A percentile compares a stretch with the other conserved stretches of the same genome.
These are phyloP conservation scores for Macrobrachium nipponense DNA, from an alignment of 1,140 invertebrate genomes.

Conservation along the genomic window DNA sequence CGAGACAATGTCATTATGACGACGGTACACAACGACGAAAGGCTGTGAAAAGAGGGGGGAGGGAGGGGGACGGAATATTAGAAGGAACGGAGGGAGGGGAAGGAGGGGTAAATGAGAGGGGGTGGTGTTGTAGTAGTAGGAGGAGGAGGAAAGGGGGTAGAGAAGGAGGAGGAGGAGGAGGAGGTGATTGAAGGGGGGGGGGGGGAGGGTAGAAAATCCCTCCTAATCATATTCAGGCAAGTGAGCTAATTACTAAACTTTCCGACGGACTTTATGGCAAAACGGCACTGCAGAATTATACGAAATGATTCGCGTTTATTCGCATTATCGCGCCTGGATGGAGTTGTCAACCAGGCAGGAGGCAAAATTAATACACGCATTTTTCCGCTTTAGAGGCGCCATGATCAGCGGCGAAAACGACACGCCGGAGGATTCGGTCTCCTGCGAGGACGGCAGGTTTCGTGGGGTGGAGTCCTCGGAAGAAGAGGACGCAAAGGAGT, in stretches of 20 bases:
- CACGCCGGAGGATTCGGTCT: constrained; percentile 20
- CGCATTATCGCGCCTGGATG: constrained; percentile 40
- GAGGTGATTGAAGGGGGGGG: too few species aligned
- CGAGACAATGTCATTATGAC: constrained; percentile 50
- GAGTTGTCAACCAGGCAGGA: constrained; percentile 16
- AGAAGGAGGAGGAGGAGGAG: too few species aligned
- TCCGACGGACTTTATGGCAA: constrained; percentile 46
- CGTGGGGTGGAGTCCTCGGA: constrained; percentile 19
- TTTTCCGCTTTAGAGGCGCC: constrained; percentile 14
- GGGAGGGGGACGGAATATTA: too few species aligned
- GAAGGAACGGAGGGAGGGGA: too few species aligned
- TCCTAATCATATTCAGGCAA: constrained; percentile 56
- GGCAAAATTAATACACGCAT: constrained; percentile 31
- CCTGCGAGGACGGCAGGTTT: constrained; percentile 32
- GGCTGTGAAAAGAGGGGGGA: constrained; percentile 1
- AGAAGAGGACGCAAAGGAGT: neutral
- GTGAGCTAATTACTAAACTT: constrained; percentile 56
- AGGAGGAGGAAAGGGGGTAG: too few species aligned
- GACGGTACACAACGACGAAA: constrained; percentile 37
- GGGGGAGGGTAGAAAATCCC: constrained; percentile 29
- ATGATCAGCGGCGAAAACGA: constrained; percentile 14
- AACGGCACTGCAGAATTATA: constrained; percentile 41
- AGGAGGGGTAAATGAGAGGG: too few species aligned
- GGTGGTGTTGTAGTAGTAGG: too few species aligned
- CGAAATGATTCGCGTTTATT: constrained; percentile 38